A percentile compares a stretch with the other conserved stretches of the same genome.
Conservation (phyloP, 2,113 vertebrate genomes). For the Conger conger region DNA sequence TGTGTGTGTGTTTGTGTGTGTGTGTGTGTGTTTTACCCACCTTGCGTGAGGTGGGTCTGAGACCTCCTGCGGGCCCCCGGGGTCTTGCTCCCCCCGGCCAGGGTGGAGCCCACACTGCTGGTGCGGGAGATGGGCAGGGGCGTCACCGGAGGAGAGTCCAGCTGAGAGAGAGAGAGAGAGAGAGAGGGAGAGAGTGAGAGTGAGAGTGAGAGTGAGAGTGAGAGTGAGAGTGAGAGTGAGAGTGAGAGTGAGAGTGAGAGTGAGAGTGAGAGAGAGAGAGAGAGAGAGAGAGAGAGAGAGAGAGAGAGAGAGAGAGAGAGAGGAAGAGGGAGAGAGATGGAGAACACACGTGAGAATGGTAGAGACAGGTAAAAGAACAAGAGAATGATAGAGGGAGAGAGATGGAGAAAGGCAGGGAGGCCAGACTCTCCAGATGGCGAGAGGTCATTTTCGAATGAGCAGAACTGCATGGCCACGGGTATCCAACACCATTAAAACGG, state of each 20-base stretch:
- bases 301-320: neutral
- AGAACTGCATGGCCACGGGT: neutral
- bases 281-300: slow-evolving; percentile 1
- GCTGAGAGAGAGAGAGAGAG: slow-evolving; percentile 47
- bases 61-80: slow-evolving; percentile 60
- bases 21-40: slow-evolving; percentile 35
- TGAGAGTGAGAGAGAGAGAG: too few species aligned
- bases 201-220: too few species aligned
- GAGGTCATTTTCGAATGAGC: neutral
- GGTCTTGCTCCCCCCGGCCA: slow-evolving; percentile 61
- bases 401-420: neutral
- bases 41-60: slow-evolving; percentile 68
- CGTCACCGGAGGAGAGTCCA: slow-evolving; percentile 72
- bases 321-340: too few species aligned
- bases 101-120: slow-evolving; percentile 70
- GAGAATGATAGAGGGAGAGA: too few species aligned
- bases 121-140: slow-evolving; percentile 71
- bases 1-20: too few species aligned
- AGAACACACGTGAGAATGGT: neutral
- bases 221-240: too few species aligned
- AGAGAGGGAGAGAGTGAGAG: neutral
- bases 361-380: too few species aligned
- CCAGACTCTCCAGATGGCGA: slow-evolving; percentile 4
- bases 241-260: too few species aligned
- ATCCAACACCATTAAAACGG: too few species aligned